Evolutionary conservation across 30 jellyfish, hydroid and myxozoan genomes (phyloP).

Genomic region (Hydra vulgaris): DNA sequence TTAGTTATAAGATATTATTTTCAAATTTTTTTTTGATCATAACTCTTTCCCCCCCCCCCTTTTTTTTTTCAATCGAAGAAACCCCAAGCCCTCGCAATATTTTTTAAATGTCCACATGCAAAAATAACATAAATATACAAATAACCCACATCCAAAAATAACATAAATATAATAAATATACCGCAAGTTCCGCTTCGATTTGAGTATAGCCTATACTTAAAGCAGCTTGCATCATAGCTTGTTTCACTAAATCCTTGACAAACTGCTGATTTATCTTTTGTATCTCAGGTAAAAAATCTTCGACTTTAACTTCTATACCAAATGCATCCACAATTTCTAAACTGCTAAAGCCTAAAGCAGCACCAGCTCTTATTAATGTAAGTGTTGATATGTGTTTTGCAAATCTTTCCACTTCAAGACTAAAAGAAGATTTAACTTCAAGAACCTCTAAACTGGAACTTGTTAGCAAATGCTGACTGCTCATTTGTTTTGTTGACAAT

Average conservation of each 20-base stretch:
- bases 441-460: too few species aligned
- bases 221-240: conserved; percentile 26
- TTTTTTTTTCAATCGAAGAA: too few species aligned
- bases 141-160: too few species aligned
- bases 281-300: background rate
- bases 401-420: conserved; percentile 8
- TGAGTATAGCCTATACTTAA: conserved; percentile 18
- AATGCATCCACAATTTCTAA: conserved; percentile 14
- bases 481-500: too few species aligned
- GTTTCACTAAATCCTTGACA: background rate
- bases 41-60: too few species aligned
- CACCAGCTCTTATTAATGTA: conserved; percentile 28
- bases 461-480: too few species aligned
- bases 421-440: background rate
- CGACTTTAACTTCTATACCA: background rate
- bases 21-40: too few species aligned
- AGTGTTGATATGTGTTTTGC: conserved; percentile 14
- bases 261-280: background rate
- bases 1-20: too few species aligned
- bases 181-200: background rate
- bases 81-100: too few species aligned
- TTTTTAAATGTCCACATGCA: too few species aligned
- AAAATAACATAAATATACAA: too few species aligned
- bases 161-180: too few species aligned
- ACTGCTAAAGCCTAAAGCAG: conserved; percentile 14